Conservation (phyloP, 2,113 vertebrate genomes). For the Sapayoa aenigma region DNA sequence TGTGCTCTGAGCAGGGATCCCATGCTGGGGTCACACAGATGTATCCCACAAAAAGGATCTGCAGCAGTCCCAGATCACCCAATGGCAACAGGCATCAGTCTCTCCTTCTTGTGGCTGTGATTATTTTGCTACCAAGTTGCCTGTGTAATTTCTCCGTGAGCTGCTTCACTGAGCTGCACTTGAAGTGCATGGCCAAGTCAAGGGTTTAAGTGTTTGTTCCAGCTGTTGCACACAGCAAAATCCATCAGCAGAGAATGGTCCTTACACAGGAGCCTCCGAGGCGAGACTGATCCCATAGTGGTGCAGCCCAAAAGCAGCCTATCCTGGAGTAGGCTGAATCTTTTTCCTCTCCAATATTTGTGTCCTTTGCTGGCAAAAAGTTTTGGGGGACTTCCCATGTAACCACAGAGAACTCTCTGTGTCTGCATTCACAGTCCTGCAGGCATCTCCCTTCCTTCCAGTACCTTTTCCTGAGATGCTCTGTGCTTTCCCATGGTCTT, state of each 20-base stretch:
- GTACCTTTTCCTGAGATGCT: neutral
- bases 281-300: neutral
- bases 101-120: neutral
- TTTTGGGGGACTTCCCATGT: neutral
- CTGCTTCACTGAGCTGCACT: neutral
- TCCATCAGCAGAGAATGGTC: neutral
- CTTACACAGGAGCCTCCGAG: neutral
- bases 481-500: neutral
- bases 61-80: neutral
- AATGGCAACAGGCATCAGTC: accelerated
- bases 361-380: neutral
- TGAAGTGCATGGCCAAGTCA: neutral
- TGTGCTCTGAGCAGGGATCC: neutral
- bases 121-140: neutral
- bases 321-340: neutral
- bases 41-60: neutral
- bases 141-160: neutral
- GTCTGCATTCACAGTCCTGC: neutral
- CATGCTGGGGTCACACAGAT: neutral
- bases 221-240: neutral
- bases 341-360: neutral
- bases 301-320: neutral
- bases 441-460: neutral
- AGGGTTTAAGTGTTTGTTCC: neutral
- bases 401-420: neutral